Base-by-base conservation (phyloP, 2,888 invertebrate genomes). In the Rosalia funebris region DNA sequence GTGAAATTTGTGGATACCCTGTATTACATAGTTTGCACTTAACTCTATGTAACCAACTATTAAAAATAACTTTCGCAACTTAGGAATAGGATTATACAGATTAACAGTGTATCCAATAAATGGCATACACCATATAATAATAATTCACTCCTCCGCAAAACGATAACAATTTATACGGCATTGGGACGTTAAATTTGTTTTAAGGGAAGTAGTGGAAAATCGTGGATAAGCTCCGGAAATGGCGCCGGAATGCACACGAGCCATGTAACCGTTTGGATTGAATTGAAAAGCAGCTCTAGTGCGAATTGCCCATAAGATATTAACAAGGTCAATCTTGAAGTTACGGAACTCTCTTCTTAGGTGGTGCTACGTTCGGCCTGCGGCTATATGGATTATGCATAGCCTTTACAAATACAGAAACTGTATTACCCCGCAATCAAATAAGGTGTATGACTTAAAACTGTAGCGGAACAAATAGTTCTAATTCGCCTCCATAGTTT, bases 221-320 rank as follows among this genome's bases (percentile, higher is more conserved):
- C 14, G 50, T 16, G 50, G 39, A 39, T 39, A 39, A 50, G 25
- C 17, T 31, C 31, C 10, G 50, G 50, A 50, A 39, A 50, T 36
- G 50, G 50, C 25, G 37, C 19, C 19, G 7, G 39, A 39, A 50
- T 50, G 50, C 50, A 50, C 37, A 50, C 57, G 47, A 62, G 68
- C 70, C 63, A 64, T 66, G 71, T 70, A 74, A 67, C 71, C 62
- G 66, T 76, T 70, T 66, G 71, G 77, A 77, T 77, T 75, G 78
- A 77, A 78, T 77, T 72, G 76, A 71, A 76, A 75, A 75, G 70
- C 69, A 69, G 71, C 68, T 63, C 70, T 66, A 60, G 72, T 69
- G 76, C 74, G 77, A 77, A 78, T 77, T 77, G 77, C 71, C 74
- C 75, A 79, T 79, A 76, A 77, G 74, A 78, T 77, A 79, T 79